A percentile compares a stretch with the other conserved stretches of the same genome.
Conservation (phyloP, 2,888 invertebrate genomes). For the Uloborus plumipes region DNA sequence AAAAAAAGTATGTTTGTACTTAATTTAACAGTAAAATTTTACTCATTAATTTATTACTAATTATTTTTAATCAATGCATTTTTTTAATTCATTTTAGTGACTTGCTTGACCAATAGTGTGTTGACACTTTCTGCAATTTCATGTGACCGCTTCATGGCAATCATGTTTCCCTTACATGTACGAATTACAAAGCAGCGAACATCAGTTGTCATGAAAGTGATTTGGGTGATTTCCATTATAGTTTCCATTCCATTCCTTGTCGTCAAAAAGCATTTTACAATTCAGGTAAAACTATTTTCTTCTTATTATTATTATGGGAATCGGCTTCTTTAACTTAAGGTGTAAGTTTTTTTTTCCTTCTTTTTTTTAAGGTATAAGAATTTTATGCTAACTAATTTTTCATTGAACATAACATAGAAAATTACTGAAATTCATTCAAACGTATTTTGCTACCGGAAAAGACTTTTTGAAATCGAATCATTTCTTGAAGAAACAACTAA, state of each 20-base stretch:
- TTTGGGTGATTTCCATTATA: constrained; percentile 72
- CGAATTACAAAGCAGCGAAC: constrained; percentile 72
- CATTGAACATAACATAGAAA: too few relatives aligned
- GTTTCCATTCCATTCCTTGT: constrained; percentile 72
- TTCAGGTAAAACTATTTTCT: constrained; percentile 64
- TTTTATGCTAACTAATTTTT: too few relatives aligned
- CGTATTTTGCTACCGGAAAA: too few relatives aligned
- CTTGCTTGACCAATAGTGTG: constrained; percentile 73
- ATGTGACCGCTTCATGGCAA: constrained; percentile 73
- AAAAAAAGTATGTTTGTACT: too few relatives aligned
- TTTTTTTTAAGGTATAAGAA: too few relatives aligned
- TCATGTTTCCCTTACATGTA: constrained; percentile 73
- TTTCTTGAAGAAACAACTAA: too few relatives aligned
- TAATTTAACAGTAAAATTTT: too few relatives aligned
- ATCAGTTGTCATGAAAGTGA: constrained; percentile 70
- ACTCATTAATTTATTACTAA: background rate
- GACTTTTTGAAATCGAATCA: too few relatives aligned
- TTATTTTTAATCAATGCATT: background rate
- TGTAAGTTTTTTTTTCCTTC: too few relatives aligned
- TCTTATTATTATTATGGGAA: too few relatives aligned
- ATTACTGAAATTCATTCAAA: too few relatives aligned
- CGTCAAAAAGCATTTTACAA: constrained; percentile 69
- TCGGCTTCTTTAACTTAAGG: too few relatives aligned
- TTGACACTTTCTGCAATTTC: constrained; percentile 73
- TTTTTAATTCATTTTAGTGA: constrained; percentile 69